phyloP scores from a whole-genome alignment of 2,797 vertebrate species.

The Perdix hodgsoniae region DNA sequence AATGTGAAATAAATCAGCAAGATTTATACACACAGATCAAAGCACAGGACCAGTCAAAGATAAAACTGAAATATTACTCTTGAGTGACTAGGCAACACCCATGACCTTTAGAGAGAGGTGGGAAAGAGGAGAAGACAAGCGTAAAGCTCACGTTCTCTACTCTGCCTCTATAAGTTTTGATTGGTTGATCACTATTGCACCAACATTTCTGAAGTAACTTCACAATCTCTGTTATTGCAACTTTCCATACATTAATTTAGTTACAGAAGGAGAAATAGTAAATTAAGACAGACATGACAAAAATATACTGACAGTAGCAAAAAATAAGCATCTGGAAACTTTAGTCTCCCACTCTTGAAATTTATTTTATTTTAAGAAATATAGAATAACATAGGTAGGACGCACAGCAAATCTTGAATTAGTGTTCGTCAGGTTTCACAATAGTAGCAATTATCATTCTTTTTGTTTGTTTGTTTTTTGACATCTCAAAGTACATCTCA shows the following conservation, averaged over 20 bases:
- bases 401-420: not conserved
- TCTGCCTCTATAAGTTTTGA: not conserved
- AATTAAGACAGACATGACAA: not conserved
- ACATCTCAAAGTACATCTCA: not conserved
- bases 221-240: not conserved
- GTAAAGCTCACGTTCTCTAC: not conserved
- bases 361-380: not conserved
- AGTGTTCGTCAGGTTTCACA: accelerated
- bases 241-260: not conserved
- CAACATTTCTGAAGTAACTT: not conserved
- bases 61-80: not conserved
- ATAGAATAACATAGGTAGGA: not conserved
- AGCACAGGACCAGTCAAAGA: not conserved
- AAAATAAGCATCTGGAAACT: not conserved
- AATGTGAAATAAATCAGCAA: not conserved
- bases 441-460: not conserved
- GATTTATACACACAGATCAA: not conserved
- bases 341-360: not conserved
- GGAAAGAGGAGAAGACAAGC: not conserved
- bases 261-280: not conserved
- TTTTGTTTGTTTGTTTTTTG: not conserved
- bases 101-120: not conserved
- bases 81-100: not conserved
- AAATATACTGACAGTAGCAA: not conserved
- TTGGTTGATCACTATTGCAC: not conserved